phyloP scores from a whole-genome alignment of 2,797 vertebrate species.

The Allobates femoralis region DNA sequence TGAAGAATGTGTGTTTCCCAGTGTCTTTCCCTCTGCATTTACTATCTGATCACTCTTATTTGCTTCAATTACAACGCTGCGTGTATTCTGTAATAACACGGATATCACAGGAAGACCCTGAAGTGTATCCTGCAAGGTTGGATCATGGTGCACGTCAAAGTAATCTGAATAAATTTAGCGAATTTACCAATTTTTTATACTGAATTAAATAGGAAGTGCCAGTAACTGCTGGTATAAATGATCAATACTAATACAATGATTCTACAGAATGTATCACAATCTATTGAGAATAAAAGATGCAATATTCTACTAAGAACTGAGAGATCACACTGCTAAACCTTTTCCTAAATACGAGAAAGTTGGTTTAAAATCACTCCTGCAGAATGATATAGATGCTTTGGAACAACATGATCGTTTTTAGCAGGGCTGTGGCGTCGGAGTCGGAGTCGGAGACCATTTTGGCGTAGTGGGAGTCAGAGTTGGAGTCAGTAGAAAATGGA shows the following conservation, averaged over 20 bases:
- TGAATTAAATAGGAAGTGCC: conserved; percentile 39
- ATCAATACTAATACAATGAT: conserved; percentile 55
- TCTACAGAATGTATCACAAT: conserved; percentile 24
- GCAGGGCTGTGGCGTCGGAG: too few species aligned
- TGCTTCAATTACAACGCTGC: not conserved
- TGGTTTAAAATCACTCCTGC: not conserved
- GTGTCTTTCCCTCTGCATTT: not conserved
- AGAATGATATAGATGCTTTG: not conserved
- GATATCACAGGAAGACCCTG: not conserved
- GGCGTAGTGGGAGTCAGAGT: too few species aligned
- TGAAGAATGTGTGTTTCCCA: not conserved
- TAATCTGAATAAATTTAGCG: conserved; percentile 39
- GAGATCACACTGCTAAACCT: not conserved
- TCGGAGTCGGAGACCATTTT: too few species aligned
- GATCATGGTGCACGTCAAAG: not conserved
- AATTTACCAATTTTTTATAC: conserved; percentile 46
- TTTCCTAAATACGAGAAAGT: not conserved
- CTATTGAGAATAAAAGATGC: conserved; percentile 21
- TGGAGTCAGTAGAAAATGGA: too few species aligned
- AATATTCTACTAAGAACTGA: not conserved
- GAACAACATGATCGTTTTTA: not conserved
- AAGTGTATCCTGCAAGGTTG: not conserved
- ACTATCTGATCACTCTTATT: not conserved
- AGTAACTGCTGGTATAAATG: conserved; percentile 30
- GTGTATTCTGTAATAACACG: not conserved